Evolutionary conservation across 2,888 invertebrate genomes (phyloP).

Genomic region (Drosophila colorata): DNA sequence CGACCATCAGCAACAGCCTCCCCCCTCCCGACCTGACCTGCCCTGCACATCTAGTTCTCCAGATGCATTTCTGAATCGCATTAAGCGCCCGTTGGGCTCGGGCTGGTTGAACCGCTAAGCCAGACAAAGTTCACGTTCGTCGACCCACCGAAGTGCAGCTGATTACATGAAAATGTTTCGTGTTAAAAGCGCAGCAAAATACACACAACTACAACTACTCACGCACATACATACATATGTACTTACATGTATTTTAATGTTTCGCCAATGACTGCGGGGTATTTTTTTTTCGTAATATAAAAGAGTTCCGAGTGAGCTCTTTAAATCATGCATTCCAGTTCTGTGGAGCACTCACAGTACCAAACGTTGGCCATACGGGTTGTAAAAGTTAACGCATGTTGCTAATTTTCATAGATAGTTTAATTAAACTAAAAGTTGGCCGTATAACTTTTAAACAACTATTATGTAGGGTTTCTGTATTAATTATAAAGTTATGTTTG

Average conservation of each 20-base stretch:
- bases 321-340: constrained; percentile 12
- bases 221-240: not conserved
- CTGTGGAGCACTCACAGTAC: not conserved
- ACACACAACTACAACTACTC: not conserved
- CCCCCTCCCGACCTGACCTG: not conserved
- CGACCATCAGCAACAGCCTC: constrained; percentile 1
- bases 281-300: constrained; percentile 13
- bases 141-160: constrained; percentile 41
- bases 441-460: not conserved
- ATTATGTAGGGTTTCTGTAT: not conserved
- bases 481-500: constrained; percentile 1
- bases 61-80: constrained; percentile 59
- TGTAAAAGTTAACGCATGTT: not conserved
- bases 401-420: constrained; percentile 5
- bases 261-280: constrained; percentile 25
- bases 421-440: constrained; percentile 9
- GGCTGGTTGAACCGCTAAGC: constrained; percentile 55
- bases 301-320: constrained; percentile 10
- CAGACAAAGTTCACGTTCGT: constrained; percentile 71
- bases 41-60: constrained; percentile 27
- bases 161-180: constrained; percentile 51
- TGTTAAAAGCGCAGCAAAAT: constrained; percentile 31
- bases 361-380: not conserved
- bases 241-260: constrained; percentile 22
- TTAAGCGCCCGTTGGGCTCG: constrained; percentile 42